Conservation (phyloP, 2,888 invertebrate species). For the Norana najaformis region DNA sequence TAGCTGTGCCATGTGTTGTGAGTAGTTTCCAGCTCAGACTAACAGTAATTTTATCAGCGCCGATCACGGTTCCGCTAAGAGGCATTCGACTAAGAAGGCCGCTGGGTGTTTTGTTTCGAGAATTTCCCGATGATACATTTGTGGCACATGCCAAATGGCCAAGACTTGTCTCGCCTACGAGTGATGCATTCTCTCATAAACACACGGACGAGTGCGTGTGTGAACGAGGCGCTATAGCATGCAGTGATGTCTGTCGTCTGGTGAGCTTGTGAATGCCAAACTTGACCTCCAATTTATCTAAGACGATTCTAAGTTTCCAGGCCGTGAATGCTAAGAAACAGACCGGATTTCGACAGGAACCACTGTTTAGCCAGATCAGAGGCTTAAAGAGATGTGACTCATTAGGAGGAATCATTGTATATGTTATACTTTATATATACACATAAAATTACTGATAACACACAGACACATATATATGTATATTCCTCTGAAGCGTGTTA, state of each 20-base stretch:
- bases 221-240: not conserved
- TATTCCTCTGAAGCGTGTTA: too few species aligned
- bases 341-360: too few species aligned
- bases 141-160: not conserved
- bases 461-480: too few species aligned
- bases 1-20: not conserved
- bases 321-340: not conserved
- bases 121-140: not conserved
- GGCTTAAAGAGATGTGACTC: not conserved
- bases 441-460: too few species aligned
- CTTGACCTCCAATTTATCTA: not conserved
- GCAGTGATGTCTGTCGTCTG: not conserved
- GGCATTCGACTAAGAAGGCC: not conserved
- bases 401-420: not conserved
- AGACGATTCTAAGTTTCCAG: not conserved
- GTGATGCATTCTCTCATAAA: not conserved
- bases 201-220: not conserved
- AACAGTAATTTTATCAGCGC: not conserved
- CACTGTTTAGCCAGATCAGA: not conserved
- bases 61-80: not conserved
- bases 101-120: not conserved
- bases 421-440: too few species aligned
- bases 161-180: not conserved
- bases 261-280: not conserved
- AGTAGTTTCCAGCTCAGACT: not conserved